Percentiles rank a stretch among this genome's conserved stretches.
These are phyloP conservation scores for Oscheius onirici DNA, from an alignment of 2,888 invertebrate genomes.

Conservation along the genomic window DNA sequence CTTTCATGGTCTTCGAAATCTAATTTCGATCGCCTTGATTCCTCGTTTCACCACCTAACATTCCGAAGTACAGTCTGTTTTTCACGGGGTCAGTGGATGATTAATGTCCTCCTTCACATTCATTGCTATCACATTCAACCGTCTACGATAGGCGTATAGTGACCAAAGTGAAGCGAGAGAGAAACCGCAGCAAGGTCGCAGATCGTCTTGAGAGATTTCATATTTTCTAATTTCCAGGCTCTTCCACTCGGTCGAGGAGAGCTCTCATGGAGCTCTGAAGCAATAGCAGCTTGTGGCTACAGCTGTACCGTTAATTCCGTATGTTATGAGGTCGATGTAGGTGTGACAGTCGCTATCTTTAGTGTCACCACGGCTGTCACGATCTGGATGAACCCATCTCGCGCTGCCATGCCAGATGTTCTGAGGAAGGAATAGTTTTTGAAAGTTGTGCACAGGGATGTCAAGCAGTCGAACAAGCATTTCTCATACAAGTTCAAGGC, in stretches of 20 bases:
- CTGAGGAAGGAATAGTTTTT: constrained; percentile 38
- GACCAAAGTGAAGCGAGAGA: background rate
- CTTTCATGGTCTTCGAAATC: too few relatives aligned
- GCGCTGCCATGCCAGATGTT: constrained; percentile 57
- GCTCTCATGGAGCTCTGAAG: constrained; percentile 50
- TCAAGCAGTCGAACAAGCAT: constrained; percentile 62
- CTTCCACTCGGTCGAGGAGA: constrained; percentile 56
- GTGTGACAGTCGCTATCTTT: constrained; percentile 23
- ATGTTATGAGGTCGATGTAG: constrained; percentile 19
- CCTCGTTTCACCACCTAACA: too few relatives aligned
- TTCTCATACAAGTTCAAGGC: constrained; percentile 64
- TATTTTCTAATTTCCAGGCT: constrained; percentile 46
- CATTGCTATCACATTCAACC: background rate
- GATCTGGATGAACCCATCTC: constrained; percentile 62
- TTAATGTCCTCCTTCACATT: constrained; percentile 11
- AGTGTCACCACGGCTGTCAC: constrained; percentile 65
- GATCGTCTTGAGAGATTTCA: constrained; percentile 1
- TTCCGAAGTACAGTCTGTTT: too few relatives aligned
- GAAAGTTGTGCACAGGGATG: constrained; percentile 65
- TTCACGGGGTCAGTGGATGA: background rate
- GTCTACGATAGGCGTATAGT: constrained; percentile 1
- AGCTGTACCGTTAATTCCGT: constrained; percentile 57
- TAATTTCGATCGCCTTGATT: too few relatives aligned
- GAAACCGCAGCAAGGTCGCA: constrained; percentile 18
- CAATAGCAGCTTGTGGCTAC: constrained; percentile 51